phyloP scores from a whole-genome alignment of 2,797 vertebrate genomes.

The Vultur gryphus region DNA sequence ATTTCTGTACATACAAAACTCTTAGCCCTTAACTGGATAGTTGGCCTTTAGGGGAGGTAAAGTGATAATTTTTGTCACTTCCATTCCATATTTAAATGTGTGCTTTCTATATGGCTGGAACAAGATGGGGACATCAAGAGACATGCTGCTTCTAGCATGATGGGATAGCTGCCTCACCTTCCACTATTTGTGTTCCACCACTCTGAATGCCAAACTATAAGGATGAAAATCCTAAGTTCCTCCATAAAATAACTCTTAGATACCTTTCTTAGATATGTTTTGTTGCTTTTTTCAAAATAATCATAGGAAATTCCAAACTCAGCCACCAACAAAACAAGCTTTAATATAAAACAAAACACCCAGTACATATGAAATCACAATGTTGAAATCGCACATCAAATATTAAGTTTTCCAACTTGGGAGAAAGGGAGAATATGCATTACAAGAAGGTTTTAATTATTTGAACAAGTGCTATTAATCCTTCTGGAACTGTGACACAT shows the following conservation, averaged over 20 bases:
- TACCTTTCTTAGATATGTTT: background rate
- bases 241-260: background rate
- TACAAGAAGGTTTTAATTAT: background rate
- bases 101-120: background rate
- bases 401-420: background rate
- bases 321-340: background rate
- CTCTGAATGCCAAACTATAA: background rate
- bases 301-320: background rate
- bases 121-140: background rate
- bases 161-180: background rate
- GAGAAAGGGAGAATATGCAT: background rate
- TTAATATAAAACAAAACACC: background rate
- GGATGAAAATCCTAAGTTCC: background rate
- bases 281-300: background rate
- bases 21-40: background rate
- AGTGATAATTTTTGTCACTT: background rate
- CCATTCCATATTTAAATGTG: background rate
- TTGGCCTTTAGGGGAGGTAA: background rate
- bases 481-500: background rate
- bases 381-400: background rate
- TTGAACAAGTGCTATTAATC: background rate
- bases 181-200: background rate
- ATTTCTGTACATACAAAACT: background rate
- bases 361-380: background rate
- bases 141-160: fast-evolving